These are phyloP conservation scores for Hippocampus comes DNA, from an alignment of 2,113 vertebrate species.

Conservation along the genomic window DNA sequence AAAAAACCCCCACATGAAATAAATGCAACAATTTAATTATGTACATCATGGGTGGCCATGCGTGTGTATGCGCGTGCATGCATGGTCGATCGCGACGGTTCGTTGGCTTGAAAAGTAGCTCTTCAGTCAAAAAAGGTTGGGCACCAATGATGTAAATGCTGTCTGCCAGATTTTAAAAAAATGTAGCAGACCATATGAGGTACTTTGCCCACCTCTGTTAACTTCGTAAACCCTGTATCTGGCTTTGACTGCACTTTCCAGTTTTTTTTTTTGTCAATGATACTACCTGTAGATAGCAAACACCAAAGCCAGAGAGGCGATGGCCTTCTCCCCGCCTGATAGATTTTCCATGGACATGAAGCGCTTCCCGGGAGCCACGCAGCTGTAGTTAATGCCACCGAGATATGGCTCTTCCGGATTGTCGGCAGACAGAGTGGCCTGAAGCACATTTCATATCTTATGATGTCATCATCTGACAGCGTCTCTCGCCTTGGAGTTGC, in stretches of 20 bases:
- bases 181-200: neutral
- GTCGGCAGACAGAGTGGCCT: conserved; percentile 90
- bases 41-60: too few relatives aligned
- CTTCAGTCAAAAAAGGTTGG: too few relatives aligned
- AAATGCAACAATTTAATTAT: too few relatives aligned
- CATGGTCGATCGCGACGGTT: too few relatives aligned
- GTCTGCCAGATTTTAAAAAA: too few relatives aligned
- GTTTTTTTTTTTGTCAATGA: neutral
- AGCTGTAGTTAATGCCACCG: conserved; percentile 88
- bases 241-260: neutral
- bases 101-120: too few relatives aligned
- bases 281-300: conserved; percentile 92
- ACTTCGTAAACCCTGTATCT: neutral
- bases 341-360: conserved; percentile 96
- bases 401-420: conserved; percentile 92
- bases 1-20: too few relatives aligned
- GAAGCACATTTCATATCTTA: conserved; percentile 7
- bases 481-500: neutral
- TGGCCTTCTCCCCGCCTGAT: conserved; percentile 90
- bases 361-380: conserved; percentile 89
- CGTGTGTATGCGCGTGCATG: too few relatives aligned
- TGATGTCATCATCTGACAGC: neutral
- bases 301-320: conserved; percentile 87
- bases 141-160: too few relatives aligned
- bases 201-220: neutral